These are phyloP conservation scores for Cydia splendana DNA, from an alignment of 1,140 invertebrate species.

Conservation along the genomic window DNA sequence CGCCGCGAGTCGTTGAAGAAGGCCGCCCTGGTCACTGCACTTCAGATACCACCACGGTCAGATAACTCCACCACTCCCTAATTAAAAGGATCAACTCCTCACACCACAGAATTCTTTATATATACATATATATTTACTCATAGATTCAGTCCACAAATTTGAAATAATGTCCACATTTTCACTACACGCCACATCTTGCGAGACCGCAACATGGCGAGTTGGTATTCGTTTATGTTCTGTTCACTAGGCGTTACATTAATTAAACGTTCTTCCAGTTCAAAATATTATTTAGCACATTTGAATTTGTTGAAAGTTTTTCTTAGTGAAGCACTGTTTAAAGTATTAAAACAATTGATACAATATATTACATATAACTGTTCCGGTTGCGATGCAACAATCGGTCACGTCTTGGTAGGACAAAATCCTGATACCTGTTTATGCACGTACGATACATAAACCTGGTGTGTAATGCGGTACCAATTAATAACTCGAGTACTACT, in stretches of 20 bases:
- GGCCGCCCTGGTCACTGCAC: not conserved
- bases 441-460: slow-evolving; percentile 61
- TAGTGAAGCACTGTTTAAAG: slow-evolving; percentile 77
- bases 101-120: slow-evolving; percentile 76
- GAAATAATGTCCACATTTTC: slow-evolving; percentile 76
- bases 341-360: slow-evolving; percentile 75
- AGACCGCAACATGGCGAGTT: slow-evolving; percentile 59
- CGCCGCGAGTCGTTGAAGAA: not conserved
- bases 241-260: slow-evolving; percentile 74
- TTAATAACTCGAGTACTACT: slow-evolving; percentile 69
- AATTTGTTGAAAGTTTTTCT: slow-evolving; percentile 77
- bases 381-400: slow-evolving; percentile 58
- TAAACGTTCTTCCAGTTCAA: slow-evolving; percentile 75
- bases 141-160: slow-evolving; percentile 78
- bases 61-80: slow-evolving; percentile 62
- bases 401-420: slow-evolving; percentile 47
- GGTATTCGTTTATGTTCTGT: slow-evolving; percentile 70
- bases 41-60: slow-evolving; percentile 39
- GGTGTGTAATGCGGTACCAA: slow-evolving; percentile 69
- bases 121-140: slow-evolving; percentile 76
- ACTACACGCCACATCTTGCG: slow-evolving; percentile 58
- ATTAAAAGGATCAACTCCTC: slow-evolving; percentile 72
- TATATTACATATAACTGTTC: slow-evolving; percentile 72
- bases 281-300: slow-evolving; percentile 76
- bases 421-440: slow-evolving; percentile 58